phyloP scores from a whole-genome alignment of 2,113 vertebrate species.

The Zosterops japonicus region DNA sequence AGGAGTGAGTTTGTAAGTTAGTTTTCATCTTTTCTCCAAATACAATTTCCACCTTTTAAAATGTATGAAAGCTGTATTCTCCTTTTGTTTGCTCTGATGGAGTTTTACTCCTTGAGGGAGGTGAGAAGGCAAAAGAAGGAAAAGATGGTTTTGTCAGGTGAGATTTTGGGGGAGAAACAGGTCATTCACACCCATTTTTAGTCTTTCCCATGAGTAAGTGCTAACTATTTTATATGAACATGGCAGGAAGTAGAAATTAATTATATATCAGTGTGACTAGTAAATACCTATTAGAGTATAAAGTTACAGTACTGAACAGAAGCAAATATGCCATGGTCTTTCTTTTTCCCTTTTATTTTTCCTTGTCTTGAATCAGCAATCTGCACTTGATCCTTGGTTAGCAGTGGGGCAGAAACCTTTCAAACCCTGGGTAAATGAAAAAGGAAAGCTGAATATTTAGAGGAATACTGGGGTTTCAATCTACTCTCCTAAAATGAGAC shows the following conservation, averaged over 20 bases:
- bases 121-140: background rate
- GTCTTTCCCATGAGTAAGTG: background rate
- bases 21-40: constrained; percentile 14
- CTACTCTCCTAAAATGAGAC: background rate
- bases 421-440: background rate
- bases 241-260: background rate
- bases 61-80: background rate
- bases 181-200: background rate
- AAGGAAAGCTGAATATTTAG: background rate
- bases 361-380: background rate
- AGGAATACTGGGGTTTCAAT: background rate
- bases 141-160: background rate
- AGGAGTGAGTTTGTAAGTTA: background rate
- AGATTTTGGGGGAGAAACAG: background rate
- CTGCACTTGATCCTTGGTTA: background rate
- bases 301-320: background rate
- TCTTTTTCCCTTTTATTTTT: background rate
- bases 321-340: background rate
- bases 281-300: background rate
- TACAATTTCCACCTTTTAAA: background rate
- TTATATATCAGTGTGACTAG: background rate
- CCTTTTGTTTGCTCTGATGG: background rate
- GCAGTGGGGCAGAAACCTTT: background rate
- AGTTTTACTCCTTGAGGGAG: background rate
- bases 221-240: background rate